A percentile compares a stretch with the other conserved stretches of the same genome.
Evolutionary conservation across 1,140 invertebrate species (phyloP).

Genomic region (Nasonia giraulti): DNA sequence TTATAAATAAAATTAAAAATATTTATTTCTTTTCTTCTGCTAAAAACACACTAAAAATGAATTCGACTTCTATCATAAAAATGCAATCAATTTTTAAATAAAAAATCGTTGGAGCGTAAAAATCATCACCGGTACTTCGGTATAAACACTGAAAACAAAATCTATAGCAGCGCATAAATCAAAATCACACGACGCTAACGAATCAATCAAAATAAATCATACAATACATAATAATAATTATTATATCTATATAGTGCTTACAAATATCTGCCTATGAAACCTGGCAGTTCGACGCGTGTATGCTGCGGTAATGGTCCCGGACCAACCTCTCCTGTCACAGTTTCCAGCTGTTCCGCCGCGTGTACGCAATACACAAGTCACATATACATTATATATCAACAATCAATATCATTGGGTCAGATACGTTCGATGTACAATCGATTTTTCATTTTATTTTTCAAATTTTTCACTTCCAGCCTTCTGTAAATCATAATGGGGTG

Average conservation of each 20-base stretch:
- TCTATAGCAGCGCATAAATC: background rate
- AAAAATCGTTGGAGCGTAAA: no score
- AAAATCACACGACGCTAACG: background rate
- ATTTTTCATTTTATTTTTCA: slow-evolving; percentile 49
- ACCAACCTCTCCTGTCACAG: slow-evolving; percentile 70
- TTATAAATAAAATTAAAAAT: background rate
- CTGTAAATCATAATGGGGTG: background rate
- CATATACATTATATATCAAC: slow-evolving; percentile 63
- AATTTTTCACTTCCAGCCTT: slow-evolving; percentile 18
- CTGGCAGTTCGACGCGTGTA: slow-evolving; percentile 68
- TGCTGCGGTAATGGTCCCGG: slow-evolving; percentile 67
- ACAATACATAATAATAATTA: no score
- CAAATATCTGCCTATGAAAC: slow-evolving; percentile 68
- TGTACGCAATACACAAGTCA: background rate
- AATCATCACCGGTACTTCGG: background rate
- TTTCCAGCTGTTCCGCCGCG: slow-evolving; percentile 67
- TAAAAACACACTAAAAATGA: no score
- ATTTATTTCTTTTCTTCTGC: background rate
- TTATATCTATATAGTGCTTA: slow-evolving; percentile 51
- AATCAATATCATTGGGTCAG: slow-evolving; percentile 50
- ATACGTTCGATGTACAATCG: background rate
- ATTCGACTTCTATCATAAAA: no score
- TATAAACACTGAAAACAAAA: slow-evolving; percentile 1
- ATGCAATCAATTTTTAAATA: no score
- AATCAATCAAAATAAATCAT: background rate